These are phyloP conservation scores for Drosophila bocki DNA, from an alignment of 1,140 invertebrate species.

Conservation along the genomic window DNA sequence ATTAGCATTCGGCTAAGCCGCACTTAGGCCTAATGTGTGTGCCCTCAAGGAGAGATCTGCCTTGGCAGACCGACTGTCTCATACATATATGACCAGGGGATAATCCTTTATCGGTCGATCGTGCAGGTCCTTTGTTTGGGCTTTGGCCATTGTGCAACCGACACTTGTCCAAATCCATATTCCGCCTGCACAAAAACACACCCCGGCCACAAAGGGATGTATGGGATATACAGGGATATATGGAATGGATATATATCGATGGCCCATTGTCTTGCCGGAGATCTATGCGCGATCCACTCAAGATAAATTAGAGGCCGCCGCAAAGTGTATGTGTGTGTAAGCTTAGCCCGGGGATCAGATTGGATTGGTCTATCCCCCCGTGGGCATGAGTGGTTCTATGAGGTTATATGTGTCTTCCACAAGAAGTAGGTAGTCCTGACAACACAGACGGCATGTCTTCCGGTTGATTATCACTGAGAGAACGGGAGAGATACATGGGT, in stretches of 20 bases:
- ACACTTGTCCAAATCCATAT: conserved; percentile 57
- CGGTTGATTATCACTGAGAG: conserved; percentile 21
- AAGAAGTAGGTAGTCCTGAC: not conserved
- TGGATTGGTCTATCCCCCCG: conserved; percentile 12
- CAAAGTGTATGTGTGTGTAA: conserved; percentile 71
- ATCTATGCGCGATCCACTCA: conserved; percentile 68
- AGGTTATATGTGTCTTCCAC: too few species aligned
- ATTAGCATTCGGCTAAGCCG: conserved; percentile 77
- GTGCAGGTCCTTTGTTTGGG: conserved; percentile 70
- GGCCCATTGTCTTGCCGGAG: conserved; percentile 38
- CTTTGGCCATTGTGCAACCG: conserved; percentile 66
- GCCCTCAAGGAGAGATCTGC: too few species aligned
- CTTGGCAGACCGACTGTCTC: conserved; percentile 59
- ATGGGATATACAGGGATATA: conserved; percentile 20
- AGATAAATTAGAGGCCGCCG: conserved; percentile 75
- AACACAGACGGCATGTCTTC: conserved; percentile 67
- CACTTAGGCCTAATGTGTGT: conserved; percentile 63
- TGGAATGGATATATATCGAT: not conserved
- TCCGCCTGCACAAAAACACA: conserved; percentile 63
- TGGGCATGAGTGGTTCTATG: conserved; percentile 8
- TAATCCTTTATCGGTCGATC: conserved; percentile 74
- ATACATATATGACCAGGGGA: conserved; percentile 13
- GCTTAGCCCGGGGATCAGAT: conserved; percentile 64
- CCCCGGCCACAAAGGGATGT: conserved; percentile 61
- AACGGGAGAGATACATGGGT: not conserved